Base-by-base conservation (phyloP, 2,888 invertebrate species). In the Ligdia adustata region DNA sequence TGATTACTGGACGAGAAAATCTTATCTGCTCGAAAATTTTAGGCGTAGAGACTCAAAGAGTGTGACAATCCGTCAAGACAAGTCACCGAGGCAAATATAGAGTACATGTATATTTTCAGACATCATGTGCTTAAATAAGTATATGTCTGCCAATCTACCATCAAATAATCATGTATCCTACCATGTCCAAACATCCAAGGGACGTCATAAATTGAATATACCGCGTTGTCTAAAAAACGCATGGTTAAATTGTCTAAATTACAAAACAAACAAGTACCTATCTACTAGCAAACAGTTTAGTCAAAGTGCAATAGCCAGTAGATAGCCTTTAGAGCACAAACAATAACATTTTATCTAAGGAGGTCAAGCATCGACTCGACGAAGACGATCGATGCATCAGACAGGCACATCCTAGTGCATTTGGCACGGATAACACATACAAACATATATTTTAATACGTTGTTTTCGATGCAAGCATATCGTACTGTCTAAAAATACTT, bases 401-500 rank as follows among this genome's bases (percentile, higher is more conserved):
- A 6, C 35, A 26, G 20, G 27, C 31, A 44, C 38, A 53, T 56
- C 45, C 47, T 47, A 45, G 39, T 45, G 44, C 44, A 45, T 48
- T 44, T 49, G 55, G 43, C 55, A 39, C 38, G 9, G 7, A 22
- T 22, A 11, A 37, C 16, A 3, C 4, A 7, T 3, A 13, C 14
- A 9, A 12, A 27, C 12, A 27, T 2, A 24, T 20, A 33, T 33
- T 4, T 15, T 5, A 24, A 14, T 26, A 45, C 27, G 47, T 56
- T 57, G 62, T 60, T 62, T 64, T 63, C 47, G 31, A 55, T 62
- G 57, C 61, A 57, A 31, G 48, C 57, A 2, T 22, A n/a, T n/a
- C n/a, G n/a, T 22, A 33, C 50, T 48, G 53, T 61, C 77, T 78
- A 80, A 77, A 75, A 66, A 77, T 77, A 78, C 66, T 67, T 60